A percentile compares a stretch with the other conserved stretches of the same genome.
Conservation (phyloP, 2,797 vertebrate genomes). For the Euphonia xanthogaster region DNA sequence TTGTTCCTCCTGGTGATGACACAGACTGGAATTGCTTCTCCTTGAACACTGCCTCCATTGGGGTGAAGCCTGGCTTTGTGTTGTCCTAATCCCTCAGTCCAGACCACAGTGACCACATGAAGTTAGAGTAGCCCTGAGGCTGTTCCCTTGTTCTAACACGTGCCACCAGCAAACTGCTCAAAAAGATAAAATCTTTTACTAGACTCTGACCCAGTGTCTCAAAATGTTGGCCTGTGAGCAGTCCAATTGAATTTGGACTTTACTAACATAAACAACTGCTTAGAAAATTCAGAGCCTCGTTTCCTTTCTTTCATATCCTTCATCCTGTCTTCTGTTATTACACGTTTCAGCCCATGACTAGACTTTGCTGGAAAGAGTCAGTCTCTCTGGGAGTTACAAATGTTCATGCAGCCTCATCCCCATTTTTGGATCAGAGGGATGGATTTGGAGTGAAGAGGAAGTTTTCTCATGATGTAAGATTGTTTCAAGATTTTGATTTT, state of each 20-base stretch:
- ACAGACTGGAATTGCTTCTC: not conserved
- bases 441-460: not conserved
- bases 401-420: not conserved
- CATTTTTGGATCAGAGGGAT: not conserved
- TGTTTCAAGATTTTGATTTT: not conserved
- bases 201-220: not conserved
- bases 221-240: not conserved
- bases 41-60: accelerated
- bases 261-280: not conserved
- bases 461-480: not conserved
- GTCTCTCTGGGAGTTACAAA: not conserved
- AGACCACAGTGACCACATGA: not conserved
- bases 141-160: not conserved
- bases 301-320: not conserved
- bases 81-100: not conserved
- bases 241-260: not conserved
- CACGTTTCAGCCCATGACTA: not conserved
- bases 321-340: not conserved
- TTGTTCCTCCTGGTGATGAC: not conserved
- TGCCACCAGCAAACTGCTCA: not conserved
- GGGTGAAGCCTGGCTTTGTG: not conserved
- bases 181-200: not conserved
- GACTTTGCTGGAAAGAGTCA: not conserved
- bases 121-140: not conserved
- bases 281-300: not conserved